Conservation (phyloP, 1,140 invertebrate species). For the Chrysopa pallens region DNA sequence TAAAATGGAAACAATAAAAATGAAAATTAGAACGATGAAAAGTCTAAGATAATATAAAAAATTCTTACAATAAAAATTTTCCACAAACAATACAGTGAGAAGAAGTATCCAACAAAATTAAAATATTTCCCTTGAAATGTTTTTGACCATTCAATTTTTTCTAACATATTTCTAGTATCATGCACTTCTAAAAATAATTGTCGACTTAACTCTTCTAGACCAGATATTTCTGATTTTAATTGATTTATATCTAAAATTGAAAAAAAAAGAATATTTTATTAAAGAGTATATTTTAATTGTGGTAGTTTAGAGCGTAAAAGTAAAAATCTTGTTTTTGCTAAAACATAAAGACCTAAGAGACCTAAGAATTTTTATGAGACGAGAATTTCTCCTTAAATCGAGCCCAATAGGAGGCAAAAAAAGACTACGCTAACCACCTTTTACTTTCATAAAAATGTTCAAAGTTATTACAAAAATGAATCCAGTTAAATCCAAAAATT, state of each 20-base stretch:
- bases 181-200: constrained; percentile 93
- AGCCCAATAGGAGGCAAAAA: too few species aligned
- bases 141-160: constrained; percentile 85
- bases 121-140: constrained; percentile 98
- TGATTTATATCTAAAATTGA: constrained; percentile 52
- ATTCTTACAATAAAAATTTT: constrained; percentile 95
- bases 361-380: too few species aligned
- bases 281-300: too few species aligned
- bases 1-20: constrained; percentile 23
- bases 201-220: constrained; percentile 77
- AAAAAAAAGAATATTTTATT: too few species aligned
- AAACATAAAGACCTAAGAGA: too few species aligned
- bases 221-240: constrained; percentile 69
- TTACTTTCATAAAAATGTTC: too few species aligned
- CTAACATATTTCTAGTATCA: constrained; percentile 84
- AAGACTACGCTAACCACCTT: too few species aligned
- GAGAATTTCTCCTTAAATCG: too few species aligned
- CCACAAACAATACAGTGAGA: constrained; percentile 96
- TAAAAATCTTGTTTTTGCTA: too few species aligned
- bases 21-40: constrained; percentile 4
- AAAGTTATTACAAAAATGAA: too few species aligned
- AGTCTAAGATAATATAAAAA: constrained; percentile 2
- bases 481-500: too few species aligned
- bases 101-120: constrained; percentile 97
- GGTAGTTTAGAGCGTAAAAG: too few species aligned